Evolutionary conservation across 2,113 vertebrate species (phyloP).

Genomic region (Taurulus bubalis): DNA sequence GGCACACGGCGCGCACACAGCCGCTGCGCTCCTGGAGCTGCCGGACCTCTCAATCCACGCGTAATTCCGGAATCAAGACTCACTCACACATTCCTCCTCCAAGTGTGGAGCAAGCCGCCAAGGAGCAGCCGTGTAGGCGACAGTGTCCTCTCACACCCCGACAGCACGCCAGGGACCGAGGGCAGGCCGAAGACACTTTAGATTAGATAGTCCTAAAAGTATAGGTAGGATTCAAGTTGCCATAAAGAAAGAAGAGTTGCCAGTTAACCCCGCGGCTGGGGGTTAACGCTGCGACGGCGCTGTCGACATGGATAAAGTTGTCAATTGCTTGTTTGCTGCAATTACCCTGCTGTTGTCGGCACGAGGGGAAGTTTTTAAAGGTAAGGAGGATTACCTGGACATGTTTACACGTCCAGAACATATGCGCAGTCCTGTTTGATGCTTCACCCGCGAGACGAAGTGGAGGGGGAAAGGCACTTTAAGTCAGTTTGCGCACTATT

Average conservation of each 20-base stretch:
- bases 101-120: conserved; percentile 72
- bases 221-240: conserved; percentile 59
- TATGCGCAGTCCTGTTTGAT: neutral
- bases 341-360: conserved; percentile 79
- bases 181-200: conserved; percentile 25
- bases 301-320: conserved; percentile 86
- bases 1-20: conserved; percentile 52
- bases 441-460: neutral
- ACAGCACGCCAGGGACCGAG: conserved; percentile 41
- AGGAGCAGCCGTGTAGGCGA: conserved; percentile 58
- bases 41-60: conserved; percentile 73
- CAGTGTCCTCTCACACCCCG: conserved; percentile 35
- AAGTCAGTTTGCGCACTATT: conserved; percentile 40
- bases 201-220: conserved; percentile 48
- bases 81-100: conserved; percentile 73
- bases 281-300: conserved; percentile 69
- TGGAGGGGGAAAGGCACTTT: neutral
- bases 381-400: conserved; percentile 72
- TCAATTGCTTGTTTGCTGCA: conserved; percentile 78
- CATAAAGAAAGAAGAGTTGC: conserved; percentile 67
- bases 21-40: conserved; percentile 61
- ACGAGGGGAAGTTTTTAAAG: conserved; percentile 84
- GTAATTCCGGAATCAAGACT: conserved; percentile 78
- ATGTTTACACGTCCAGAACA: conserved; percentile 9
- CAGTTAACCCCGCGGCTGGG: conserved; percentile 75